Evolutionary conservation across 2,888 invertebrate genomes (phyloP), one percentile per base, ranked within the genome.

Genomic region (Cryptocheilus praepositus): DNA sequence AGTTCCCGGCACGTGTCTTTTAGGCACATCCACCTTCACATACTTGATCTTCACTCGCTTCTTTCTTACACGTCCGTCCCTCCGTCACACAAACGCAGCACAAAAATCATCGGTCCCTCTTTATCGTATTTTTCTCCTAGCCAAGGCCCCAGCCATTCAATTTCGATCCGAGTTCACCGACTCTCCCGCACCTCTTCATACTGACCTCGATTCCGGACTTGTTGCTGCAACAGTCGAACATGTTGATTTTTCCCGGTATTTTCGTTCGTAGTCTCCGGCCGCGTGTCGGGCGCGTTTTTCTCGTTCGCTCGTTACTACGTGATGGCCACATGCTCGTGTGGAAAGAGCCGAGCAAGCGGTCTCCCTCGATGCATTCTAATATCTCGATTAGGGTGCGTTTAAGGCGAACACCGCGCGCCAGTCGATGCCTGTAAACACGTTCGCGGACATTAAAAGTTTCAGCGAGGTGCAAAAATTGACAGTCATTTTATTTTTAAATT

Each of bases 281-380:
- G 36, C 11, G 11, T 1, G 36, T 11, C 36, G 1, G 36, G 7
- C 13, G 8, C 16, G 19, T 49, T 49, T 49, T 49, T 16, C 49
- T 49, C 19, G n/a, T 49, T 49, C 5, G 5, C 49, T n/a, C 19
- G 16, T 49, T n/a, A n/a, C 49, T 49, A 15, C 49, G 49, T 49
- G 15, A 18, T 4, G 1, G 49, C 49, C 49, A 49, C 19, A 16
- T 5, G 49, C 49, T n/a, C 13, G n/a, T n/a, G 11, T 49, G 5
- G 1, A n/a, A 4, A 4, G 11, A 18, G 49, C 49, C 49, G 22
- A 13, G 22, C 16, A 21, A 15, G 46, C 16, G 25, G 36, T 7
- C 11, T 7, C 36, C 11, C 36, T 36, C 62, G 52, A 46, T 64
- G 71, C 71, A 73, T 73, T 71, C 71, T 71, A 73, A 73, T 73